Conservation (phyloP, 2,888 invertebrate genomes). For the Parthenolecanium corni region DNA sequence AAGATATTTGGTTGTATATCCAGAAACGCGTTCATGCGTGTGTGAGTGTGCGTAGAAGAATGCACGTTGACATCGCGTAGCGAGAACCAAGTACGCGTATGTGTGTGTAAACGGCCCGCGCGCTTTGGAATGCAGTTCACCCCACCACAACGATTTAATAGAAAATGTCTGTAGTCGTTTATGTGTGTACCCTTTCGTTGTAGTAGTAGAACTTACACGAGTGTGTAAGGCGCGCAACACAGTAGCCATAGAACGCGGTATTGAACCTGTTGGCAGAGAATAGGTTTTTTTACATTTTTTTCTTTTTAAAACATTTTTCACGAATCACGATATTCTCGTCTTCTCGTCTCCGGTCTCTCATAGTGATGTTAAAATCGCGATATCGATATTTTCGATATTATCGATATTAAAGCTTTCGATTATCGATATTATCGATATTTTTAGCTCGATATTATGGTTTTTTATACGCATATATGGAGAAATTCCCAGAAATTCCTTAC, state of each 20-base stretch:
- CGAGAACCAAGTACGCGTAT: not conserved
- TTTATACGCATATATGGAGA: too few species aligned
- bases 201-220: not conserved
- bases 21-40: too few species aligned
- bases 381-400: too few species aligned
- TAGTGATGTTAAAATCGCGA: too few species aligned
- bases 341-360: too few species aligned
- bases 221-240: conserved; percentile 20
- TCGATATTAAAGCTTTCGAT: too few species aligned
- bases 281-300: conserved; percentile 1
- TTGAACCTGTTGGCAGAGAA: conserved; percentile 23
- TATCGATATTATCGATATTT: too few species aligned
- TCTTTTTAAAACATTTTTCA: too few species aligned
- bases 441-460: too few species aligned
- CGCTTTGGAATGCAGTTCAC: conserved; percentile 24
- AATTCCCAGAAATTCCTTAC: too few species aligned
- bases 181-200: not conserved
- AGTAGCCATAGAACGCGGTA: conserved; percentile 21
- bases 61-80: not conserved
- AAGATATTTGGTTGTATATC: too few species aligned
- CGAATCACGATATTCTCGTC: too few species aligned
- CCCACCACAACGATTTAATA: conserved; percentile 2
- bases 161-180: conserved; percentile 4
- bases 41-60: not conserved
- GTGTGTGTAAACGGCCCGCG: conserved; percentile 14